These are phyloP conservation scores for Cochlearius cochlearius DNA, from an alignment of 2,113 vertebrate genomes.

Conservation along the genomic window DNA sequence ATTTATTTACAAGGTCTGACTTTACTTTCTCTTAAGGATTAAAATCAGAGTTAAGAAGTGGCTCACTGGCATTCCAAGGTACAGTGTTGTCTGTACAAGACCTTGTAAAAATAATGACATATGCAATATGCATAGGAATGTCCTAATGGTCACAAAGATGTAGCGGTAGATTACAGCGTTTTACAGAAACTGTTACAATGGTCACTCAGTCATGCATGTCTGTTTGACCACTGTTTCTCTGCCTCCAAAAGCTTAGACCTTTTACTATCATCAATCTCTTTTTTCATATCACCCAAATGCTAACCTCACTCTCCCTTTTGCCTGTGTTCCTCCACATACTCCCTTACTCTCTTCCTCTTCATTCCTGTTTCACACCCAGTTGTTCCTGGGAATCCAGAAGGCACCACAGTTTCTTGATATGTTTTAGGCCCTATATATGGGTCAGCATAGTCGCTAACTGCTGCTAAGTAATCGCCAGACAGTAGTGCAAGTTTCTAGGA, in stretches of 20 bases:
- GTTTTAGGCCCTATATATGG: not conserved
- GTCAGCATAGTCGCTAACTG: not conserved
- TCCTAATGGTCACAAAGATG: not conserved
- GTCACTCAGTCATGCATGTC: not conserved
- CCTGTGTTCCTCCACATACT: not conserved
- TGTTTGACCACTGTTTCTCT: not conserved
- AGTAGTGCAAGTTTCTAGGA: not conserved
- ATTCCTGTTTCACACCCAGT: not conserved
- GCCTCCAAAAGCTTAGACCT: not conserved
- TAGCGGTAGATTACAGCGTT: not conserved
- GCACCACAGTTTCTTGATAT: not conserved
- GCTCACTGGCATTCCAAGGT: not conserved
- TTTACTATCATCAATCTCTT: not conserved
- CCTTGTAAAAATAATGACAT: not conserved
- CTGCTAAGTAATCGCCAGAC: not conserved
- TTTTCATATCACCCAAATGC: not conserved
- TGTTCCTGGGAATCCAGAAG: not conserved
- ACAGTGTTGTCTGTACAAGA: not conserved
- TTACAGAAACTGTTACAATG: not conserved
- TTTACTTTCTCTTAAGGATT: not conserved
- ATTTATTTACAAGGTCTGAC: not conserved
- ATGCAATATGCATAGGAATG: not conserved
- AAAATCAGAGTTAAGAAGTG: not conserved
- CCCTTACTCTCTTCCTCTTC: not conserved
- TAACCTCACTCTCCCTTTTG: not conserved